These are phyloP conservation scores for Penaeus monodon DNA, from an alignment of 2,888 invertebrate genomes.

Conservation along the genomic window DNA sequence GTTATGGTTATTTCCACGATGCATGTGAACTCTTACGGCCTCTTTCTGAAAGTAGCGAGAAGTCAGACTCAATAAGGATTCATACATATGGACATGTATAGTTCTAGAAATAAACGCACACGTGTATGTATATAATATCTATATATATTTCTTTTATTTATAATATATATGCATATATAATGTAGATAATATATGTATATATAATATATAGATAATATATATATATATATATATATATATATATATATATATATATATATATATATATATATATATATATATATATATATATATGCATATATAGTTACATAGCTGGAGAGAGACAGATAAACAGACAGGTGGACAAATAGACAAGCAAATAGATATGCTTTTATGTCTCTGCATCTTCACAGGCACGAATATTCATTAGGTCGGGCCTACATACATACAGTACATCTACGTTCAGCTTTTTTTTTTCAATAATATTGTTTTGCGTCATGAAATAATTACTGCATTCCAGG, in stretches of 20 bases:
- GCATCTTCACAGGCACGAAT: not conserved
- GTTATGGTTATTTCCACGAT: too few species aligned
- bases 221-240: conserved; percentile 41
- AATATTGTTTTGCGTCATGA: too few species aligned
- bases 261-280: conserved; percentile 28
- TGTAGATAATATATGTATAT: not conserved
- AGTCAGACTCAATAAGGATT: too few species aligned
- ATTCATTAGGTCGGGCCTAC: too few species aligned
- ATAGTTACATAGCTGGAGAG: not conserved
- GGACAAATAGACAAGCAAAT: not conserved
- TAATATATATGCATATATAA: not conserved
- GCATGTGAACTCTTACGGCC: too few species aligned
- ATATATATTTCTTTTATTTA: conserved; percentile 29
- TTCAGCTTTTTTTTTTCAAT: too few species aligned
- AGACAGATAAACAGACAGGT: not conserved
- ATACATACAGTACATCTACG: too few species aligned
- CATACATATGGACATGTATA: too few species aligned
- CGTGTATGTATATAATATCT: not conserved
- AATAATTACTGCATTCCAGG: too few species aligned
- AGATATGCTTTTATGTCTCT: not conserved
- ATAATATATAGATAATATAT: not conserved
- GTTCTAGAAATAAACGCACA: too few species aligned
- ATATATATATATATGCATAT: conserved; percentile 23
- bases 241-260: conserved; percentile 34
- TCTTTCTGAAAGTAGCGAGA: too few species aligned